Conservation (phyloP, 2,113 vertebrate genomes). For the Mobula birostris region DNA sequence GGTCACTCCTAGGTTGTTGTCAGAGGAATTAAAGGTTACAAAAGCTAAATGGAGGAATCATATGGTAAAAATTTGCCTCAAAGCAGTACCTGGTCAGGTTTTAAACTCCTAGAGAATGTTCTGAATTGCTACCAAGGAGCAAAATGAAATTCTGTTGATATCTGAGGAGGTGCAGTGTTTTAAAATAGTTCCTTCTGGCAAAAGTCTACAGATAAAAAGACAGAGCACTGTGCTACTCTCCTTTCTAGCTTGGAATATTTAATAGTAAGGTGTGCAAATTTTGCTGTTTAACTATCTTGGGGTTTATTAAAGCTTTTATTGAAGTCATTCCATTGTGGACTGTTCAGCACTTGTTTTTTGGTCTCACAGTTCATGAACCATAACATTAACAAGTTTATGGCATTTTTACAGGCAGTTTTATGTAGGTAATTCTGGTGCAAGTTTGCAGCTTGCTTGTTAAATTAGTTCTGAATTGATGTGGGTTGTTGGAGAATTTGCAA, state of each 20-base stretch:
- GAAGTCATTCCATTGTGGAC: not conserved
- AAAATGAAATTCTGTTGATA: not conserved
- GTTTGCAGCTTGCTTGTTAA: not conserved
- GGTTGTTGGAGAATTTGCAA: not conserved
- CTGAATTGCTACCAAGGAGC: no score
- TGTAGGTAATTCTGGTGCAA: not conserved
- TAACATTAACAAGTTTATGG: not conserved
- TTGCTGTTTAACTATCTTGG: not conserved
- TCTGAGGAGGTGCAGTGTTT: not conserved
- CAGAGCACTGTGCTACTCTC: not conserved
- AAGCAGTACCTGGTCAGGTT: no score
- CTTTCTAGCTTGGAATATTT: not conserved
- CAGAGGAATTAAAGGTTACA: no score
- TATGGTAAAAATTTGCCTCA: no score
- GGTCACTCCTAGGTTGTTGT: no score
- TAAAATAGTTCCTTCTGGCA: not conserved
- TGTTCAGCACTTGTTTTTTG: not conserved
- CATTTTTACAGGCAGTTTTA: not conserved
- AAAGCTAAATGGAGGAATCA: no score
- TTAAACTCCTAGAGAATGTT: no score
- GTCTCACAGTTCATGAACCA: not conserved
- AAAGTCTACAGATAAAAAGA: not conserved
- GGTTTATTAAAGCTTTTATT: not conserved
- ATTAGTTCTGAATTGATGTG: not conserved
- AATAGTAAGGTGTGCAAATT: not conserved